Evolutionary conservation across 1,140 invertebrate species (phyloP).

Genomic region (Phocides pigmalion): DNA sequence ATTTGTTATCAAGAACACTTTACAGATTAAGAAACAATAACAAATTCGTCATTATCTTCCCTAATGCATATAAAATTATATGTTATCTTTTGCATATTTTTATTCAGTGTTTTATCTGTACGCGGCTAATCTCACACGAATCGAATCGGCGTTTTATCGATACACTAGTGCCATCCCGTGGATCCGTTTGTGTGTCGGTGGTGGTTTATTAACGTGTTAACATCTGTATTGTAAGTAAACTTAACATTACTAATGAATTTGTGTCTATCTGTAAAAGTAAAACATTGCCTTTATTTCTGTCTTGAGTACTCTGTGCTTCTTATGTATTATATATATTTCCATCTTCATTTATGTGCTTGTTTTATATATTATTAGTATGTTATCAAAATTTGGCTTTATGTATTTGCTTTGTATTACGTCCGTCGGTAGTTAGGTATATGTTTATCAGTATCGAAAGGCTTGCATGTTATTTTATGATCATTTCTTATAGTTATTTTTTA

Average conservation of each 20-base stretch:
- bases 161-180: slow-evolving; percentile 51
- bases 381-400: slow-evolving; percentile 16
- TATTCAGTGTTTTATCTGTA: slow-evolving; percentile 23
- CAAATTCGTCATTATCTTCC: not conserved
- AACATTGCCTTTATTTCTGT: slow-evolving; percentile 37
- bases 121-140: slow-evolving; percentile 44
- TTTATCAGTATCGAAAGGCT: not conserved
- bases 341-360: slow-evolving; percentile 8
- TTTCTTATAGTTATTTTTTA: not conserved
- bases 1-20: not conserved
- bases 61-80: slow-evolving; percentile 9
- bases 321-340: slow-evolving; percentile 23
- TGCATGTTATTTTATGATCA: not conserved
- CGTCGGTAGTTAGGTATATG: not conserved
- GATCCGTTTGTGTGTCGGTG: slow-evolving; percentile 56
- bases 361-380: slow-evolving; percentile 4
- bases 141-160: slow-evolving; percentile 27
- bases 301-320: slow-evolving; percentile 21
- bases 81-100: slow-evolving; percentile 7
- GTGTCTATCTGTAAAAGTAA: slow-evolving; percentile 25
- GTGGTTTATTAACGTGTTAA: slow-evolving; percentile 64
- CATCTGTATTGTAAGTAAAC: slow-evolving; percentile 72
- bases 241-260: slow-evolving; percentile 69
- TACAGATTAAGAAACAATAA: not conserved
- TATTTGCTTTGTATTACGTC: slow-evolving; percentile 15